Evolutionary conservation across 2,888 invertebrate species (phyloP), one percentile per base, ranked within the genome.

Genomic region (Lithophane leautieri): DNA sequence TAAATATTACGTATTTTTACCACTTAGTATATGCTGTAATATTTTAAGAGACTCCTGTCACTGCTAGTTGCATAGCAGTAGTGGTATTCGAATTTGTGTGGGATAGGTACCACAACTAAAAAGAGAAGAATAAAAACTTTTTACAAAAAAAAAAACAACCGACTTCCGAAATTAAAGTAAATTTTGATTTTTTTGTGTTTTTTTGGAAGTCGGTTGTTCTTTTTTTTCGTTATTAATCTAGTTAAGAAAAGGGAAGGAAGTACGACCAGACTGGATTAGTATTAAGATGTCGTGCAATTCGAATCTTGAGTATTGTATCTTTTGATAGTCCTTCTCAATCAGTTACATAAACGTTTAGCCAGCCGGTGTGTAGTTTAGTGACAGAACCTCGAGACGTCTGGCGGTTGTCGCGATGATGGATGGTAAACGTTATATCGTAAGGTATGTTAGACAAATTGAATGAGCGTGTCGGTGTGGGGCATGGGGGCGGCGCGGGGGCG

Each of bases 361-460:
- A 25, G 28, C 42, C 22, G 22, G 16, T 34, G 67, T 25, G 12
- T 44, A 16, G 22, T 3, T n/a, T 4, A 8, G 47, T 25, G 52
- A 42, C 52, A 47, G 14, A 14, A 11, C 14, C n/a, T 19, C 19
- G 52, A 58, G 34, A 14, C 50, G 44, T 28, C 66, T n/a, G 22
- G 12, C 16, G 44, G 25, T 34, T 66, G 52, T 66, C 63, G 74
- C 66, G 34, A 79, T 88, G 90, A 88, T 90, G 86, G 90, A 88
- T 84, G 90, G 86, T 88, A 76, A 72, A 86, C 88, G 86, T 60
- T 58, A 70, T 88, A 87, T 83, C 85, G 73, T 52, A 61, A 66
- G 73, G 73, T 70, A 83, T 90, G 89, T 90, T 87, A 88, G 92
- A 92, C 93, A 92, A 92, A 93, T 91, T 91, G 92, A 92, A 90